Evolutionary conservation across 2,797 vertebrate genomes (phyloP), one percentile per base, ranked within the genome.

Genomic region (Mormyrus proboscirostris): DNA sequence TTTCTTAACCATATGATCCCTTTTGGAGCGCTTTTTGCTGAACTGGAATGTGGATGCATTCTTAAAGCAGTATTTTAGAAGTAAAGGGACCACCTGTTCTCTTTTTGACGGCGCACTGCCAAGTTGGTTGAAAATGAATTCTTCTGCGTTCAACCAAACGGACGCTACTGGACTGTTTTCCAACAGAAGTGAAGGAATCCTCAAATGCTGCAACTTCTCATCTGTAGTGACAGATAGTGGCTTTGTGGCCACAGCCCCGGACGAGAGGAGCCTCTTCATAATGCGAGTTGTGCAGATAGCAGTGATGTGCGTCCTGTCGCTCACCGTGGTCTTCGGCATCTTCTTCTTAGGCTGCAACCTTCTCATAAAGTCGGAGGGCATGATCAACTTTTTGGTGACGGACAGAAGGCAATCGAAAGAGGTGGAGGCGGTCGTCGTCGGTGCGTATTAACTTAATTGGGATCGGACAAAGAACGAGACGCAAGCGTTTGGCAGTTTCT

Each of bases 301-400:
- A 2, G 98, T 99, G 92, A 98, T 99, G 98, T 99, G 98, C 92
- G 98, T 99, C 9, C 94, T 99, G 3, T 99, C 98, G 57, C 98
- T 99, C 93, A 99, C 98, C 4, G 98, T 99, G 89, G 97, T 98
- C 9, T 99, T 99, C 92, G 98, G 98, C 93, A 99, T 99, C 90
- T 99, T 99, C 93, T 99, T 99, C 93, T 93, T 99, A 88, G 98
- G 98, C 85, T 99, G 98, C 94, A 99, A 99, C 94, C 97, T 99
- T 2, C 98, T 99, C 93, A 99, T 99, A 94, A 99, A 99, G 94
- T 99, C 98, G 3, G 98, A 99, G 92, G 98, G 98, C 16, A 99
- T 99, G 98, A 98, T 99, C 90, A 99, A 99, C 97, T 99, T 99
- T 93, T 93, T 99, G 92, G 98, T 98, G n/a, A 98, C 98, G 92